A percentile compares a stretch with the other conserved stretches of the same genome.
Conservation (phyloP, 1,140 invertebrate genomes). For the Cyclina sinensis region DNA sequence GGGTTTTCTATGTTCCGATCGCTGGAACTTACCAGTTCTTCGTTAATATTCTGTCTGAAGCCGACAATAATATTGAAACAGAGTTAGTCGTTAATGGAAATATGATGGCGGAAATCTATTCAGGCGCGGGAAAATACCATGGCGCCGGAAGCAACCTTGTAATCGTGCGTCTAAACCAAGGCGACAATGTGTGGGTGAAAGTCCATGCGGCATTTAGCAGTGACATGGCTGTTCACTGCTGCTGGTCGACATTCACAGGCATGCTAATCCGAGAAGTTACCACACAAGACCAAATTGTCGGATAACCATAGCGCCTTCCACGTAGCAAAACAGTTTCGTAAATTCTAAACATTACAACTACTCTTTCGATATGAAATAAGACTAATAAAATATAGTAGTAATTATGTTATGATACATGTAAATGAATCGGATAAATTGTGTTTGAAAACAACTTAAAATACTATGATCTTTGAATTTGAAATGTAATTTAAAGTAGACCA, state of each 20-base stretch:
- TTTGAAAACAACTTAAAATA: too few relatives aligned
- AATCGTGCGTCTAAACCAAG: background rate
- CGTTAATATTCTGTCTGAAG: constrained; percentile 44
- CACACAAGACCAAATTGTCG: background rate
- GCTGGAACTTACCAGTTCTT: constrained; percentile 33
- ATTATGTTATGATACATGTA: too few relatives aligned
- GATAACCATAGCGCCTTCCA: too few relatives aligned
- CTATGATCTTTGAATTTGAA: too few relatives aligned
- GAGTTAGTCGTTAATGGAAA: constrained; percentile 25
- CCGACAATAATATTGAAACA: constrained; percentile 38
- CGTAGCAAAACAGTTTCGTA: too few relatives aligned
- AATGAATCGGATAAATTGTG: too few relatives aligned
- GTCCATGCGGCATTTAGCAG: constrained; percentile 5
- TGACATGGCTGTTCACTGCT: constrained; percentile 44
- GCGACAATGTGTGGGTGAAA: constrained; percentile 51
- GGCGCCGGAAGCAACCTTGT: constrained; percentile 31
- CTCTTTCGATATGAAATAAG: too few relatives aligned
- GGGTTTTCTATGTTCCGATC: constrained; percentile 27
- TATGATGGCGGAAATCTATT: constrained; percentile 20
- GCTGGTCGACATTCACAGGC: constrained; percentile 39
- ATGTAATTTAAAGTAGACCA: too few relatives aligned
- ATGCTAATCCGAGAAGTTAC: background rate
- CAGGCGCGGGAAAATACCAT: constrained; percentile 6
- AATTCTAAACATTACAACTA: too few relatives aligned
- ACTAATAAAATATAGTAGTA: too few relatives aligned